Base-by-base conservation (phyloP, 2,888 invertebrate species). In the Gymnocheta viridis region DNA sequence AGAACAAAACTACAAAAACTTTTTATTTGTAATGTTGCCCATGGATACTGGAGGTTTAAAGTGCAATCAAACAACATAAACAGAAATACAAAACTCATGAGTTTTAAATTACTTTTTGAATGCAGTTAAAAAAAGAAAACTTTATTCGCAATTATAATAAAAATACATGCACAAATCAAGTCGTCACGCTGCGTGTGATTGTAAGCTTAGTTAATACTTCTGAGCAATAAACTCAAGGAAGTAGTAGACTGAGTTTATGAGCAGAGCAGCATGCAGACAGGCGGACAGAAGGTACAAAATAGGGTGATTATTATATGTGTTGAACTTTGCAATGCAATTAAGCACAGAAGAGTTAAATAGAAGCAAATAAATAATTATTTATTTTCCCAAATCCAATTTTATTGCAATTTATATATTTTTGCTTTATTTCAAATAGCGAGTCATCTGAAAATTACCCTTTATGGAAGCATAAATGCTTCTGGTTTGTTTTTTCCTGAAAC, bases 21-120 rank as follows among this genome's bases (percentile, higher is more conserved):
- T 56, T 41, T 56, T 22, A 7, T 17, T 56, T 56, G 17, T 56
- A 41, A 44, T 70, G 19, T 41, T 19, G 54, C 56, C 69, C 1
- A 27, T 17, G n/a, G 58, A n/a, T 44, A 47, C 44, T 4, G 14
- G 9, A 17, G 14, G 2, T 41, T 24, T 44, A 10, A 44, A 70
- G 24, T 62, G 56, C 56, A 76, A 66, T 38, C 10, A 44, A 44
- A 7, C 38, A 17, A 72, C 58, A 49, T 27, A 19, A 47, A 54
- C 29, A 64, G 32, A 82, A 44, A 24, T 66, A 7, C 17, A 56
- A 54, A 49, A 29, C 49, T 69, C 62, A 69, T 56, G 69, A 79
- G 56, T 70, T 82, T 74, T 79, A 79, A 82, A 82, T 74, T 74
- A 64, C 73, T 74, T 82, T 82, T 79, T 70, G 14, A 73, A 74